These are phyloP conservation scores for Hydropsyche tenuis DNA, from an alignment of 1,140 invertebrate genomes.

Conservation along the genomic window DNA sequence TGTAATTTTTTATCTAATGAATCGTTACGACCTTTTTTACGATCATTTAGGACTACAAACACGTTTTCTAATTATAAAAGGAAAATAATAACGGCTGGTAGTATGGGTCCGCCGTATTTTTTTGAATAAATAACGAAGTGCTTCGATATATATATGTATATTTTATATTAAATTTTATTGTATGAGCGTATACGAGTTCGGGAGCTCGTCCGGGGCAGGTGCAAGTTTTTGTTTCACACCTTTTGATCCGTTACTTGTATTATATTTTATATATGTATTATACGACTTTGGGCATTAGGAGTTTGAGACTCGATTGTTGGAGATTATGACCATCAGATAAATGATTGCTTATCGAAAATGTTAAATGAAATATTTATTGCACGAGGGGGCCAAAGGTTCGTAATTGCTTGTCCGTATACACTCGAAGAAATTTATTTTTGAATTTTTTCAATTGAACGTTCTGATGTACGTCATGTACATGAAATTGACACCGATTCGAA, in stretches of 20 bases:
- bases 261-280: background rate
- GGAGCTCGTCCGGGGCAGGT: conserved; percentile 13
- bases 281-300: background rate
- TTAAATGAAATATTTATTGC: conserved; percentile 24
- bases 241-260: conserved; percentile 29
- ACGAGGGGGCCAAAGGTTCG: background rate
- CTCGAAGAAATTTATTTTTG: too few species aligned
- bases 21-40: conserved; percentile 20
- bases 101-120: conserved; percentile 3
- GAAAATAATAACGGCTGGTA: background rate
- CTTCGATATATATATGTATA: background rate
- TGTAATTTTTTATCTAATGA: background rate
- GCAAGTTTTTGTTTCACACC: conserved; percentile 41
- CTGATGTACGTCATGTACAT: too few species aligned
- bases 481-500: too few species aligned
- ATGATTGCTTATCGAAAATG: conserved; percentile 13
- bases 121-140: conserved; percentile 31
- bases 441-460: background rate
- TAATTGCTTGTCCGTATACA: background rate
- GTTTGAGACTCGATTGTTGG: background rate
- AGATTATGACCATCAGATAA: too few species aligned
- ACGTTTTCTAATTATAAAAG: conserved; percentile 38
- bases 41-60: conserved; percentile 37
- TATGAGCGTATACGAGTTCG: background rate
- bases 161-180: background rate